A percentile compares a stretch with the other conserved stretches of the same genome.
Evolutionary conservation across 2,797 vertebrate species (phyloP).

Genomic region (Oryzias sinensis): DNA sequence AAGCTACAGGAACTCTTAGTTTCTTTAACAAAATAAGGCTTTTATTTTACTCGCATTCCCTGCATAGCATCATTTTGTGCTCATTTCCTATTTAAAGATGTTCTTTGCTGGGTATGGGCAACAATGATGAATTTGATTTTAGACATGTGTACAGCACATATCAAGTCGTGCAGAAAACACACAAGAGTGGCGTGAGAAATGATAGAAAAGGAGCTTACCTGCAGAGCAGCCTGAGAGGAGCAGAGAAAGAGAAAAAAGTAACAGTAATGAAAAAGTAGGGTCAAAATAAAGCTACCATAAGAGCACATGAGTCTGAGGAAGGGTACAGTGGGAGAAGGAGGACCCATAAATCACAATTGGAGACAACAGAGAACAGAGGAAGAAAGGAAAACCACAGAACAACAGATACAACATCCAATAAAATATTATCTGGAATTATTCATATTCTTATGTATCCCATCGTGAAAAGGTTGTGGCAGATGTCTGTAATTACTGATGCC

Average conservation of each 20-base stretch:
- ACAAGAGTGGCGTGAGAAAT: slow-evolving; percentile 2
- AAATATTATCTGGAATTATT: slow-evolving; percentile 4
- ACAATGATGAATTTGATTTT: slow-evolving; percentile 14
- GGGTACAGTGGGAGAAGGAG: slow-evolving; percentile 33
- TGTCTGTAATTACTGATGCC: slow-evolving; percentile 33
- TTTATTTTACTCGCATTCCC: too few species aligned
- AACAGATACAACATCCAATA: not conserved
- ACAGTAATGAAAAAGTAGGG: slow-evolving; percentile 33
- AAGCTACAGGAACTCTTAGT: too few species aligned
- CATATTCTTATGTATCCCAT: not conserved
- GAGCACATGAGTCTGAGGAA: slow-evolving; percentile 39
- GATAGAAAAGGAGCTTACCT: slow-evolving; percentile 80
- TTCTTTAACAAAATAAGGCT: too few species aligned
- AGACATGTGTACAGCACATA: not conserved
- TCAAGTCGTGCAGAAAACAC: slow-evolving; percentile 17
- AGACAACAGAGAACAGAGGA: slow-evolving; percentile 2
- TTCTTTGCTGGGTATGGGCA: not conserved
- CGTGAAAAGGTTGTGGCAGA: slow-evolving; percentile 24
- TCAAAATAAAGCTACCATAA: slow-evolving; percentile 19
- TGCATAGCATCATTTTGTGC: not conserved
- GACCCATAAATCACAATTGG: slow-evolving; percentile 12
- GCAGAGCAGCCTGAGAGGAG: slow-evolving; percentile 86
- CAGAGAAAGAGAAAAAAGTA: slow-evolving; percentile 27
- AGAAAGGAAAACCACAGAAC: slow-evolving; percentile 4
- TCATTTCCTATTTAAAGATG: not conserved